A percentile compares a stretch with the other conserved stretches of the same genome.
These are phyloP conservation scores for Barbus barbus DNA, from an alignment of 2,113 vertebrate species.

Conservation along the genomic window DNA sequence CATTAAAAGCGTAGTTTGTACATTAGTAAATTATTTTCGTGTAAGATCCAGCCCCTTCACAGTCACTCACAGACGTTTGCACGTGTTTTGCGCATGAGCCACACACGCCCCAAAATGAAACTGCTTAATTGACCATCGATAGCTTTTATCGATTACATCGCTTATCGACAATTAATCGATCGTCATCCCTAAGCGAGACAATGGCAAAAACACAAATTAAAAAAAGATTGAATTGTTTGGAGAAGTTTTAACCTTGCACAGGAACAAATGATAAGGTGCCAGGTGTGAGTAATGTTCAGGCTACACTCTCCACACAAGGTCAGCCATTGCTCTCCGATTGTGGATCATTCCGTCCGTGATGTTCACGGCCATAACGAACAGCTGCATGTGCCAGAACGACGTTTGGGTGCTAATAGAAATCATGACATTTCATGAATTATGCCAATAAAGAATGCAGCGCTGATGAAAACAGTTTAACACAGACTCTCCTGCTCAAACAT, in stretches of 20 bases:
- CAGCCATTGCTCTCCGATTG: conserved; percentile 39
- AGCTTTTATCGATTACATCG: too few relatives aligned
- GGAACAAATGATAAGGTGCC: conserved; percentile 34
- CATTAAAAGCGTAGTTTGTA: too few relatives aligned
- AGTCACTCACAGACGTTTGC: too few relatives aligned
- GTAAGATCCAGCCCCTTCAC: too few relatives aligned
- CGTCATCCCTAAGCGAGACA: too few relatives aligned
- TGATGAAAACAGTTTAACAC: conserved; percentile 44
- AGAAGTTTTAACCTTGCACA: conserved; percentile 46
- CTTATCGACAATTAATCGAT: too few relatives aligned
- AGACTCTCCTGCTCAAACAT: not conserved
- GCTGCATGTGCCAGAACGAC: conserved; percentile 28
- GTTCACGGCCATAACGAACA: conserved; percentile 30
- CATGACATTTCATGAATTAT: conserved; percentile 60
- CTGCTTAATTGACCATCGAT: too few relatives aligned
- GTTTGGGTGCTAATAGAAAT: conserved; percentile 52
- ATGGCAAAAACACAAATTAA: conserved; percentile 22
- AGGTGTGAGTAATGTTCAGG: conserved; percentile 23
- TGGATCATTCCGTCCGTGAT: not conserved
- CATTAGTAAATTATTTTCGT: too few relatives aligned
- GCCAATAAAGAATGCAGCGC: conserved; percentile 50
- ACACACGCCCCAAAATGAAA: too few relatives aligned
- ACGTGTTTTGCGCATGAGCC: too few relatives aligned
- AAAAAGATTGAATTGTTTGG: conserved; percentile 44
- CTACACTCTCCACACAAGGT: not conserved